Evolutionary conservation across 1,140 invertebrate species (phyloP), one percentile per base, ranked within the genome.

Genomic region (Danaus melanippus): DNA sequence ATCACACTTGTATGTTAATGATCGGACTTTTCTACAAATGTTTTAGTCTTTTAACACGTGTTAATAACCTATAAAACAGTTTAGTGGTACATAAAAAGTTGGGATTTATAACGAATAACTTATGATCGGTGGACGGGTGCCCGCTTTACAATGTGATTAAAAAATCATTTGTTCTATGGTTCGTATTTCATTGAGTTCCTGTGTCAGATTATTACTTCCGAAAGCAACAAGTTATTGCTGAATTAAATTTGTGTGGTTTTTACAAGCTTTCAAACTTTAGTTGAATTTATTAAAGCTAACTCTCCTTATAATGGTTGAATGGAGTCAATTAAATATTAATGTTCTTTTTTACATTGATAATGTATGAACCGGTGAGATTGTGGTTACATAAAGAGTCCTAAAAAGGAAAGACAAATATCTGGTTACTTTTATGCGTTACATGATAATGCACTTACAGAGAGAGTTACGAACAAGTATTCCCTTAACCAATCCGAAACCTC

Each of bases 21-120:
- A 71, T 76, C 72, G 62, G 70, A 75, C 67, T 76, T 84, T 84
- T 85, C 74, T 80, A 80, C 75, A 69, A 81, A 80, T 82, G 81
- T 79, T 79, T 75, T 74, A 83, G 76, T 82, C 75, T 81, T 77
- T 77, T 69, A 84, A 81, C 83, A 86, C 70, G 79, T 86, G 80
- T 86, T 86, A 86, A 86, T 86, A 84, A 79, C 79, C 71, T 80
- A 86, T 86, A 86, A 86, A 86, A 83, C 67, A 60, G 73, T 79
- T 86, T 86, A 84, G 79, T 84, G 79, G 79, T 77, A 78, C 79
- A 86, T 86, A 83, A 84, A 85, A 86, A 84, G 74, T 83, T 74
- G 68, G 78, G 80, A 84, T 86, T 84, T 82, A 85, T 78, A 79
- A 78, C 77, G 74, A 76, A 80, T 83, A 80, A 75, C 72, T 67